phyloP scores from a whole-genome alignment of 2,888 invertebrate species.

The Meiosimyza platycephala region DNA sequence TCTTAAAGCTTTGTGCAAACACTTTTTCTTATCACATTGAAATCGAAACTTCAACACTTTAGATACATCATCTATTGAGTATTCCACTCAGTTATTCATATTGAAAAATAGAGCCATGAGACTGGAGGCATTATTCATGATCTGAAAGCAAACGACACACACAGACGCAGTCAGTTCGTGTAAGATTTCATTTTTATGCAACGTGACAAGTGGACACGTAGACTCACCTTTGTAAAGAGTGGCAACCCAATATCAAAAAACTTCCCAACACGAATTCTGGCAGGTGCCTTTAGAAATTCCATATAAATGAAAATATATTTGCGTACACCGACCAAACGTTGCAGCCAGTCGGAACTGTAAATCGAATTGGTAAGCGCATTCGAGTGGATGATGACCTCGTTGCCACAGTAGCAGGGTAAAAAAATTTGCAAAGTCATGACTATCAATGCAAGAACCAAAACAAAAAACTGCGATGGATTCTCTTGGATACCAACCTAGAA shows the following conservation, averaged over 20 bases:
- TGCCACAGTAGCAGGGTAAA: slow-evolving; percentile 61
- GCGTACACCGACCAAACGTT: slow-evolving; percentile 50
- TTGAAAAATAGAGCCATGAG: slow-evolving; percentile 60
- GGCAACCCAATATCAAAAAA: slow-evolving; percentile 59
- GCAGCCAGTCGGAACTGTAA: slow-evolving; percentile 59
- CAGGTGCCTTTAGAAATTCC: slow-evolving; percentile 57
- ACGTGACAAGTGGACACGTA: not conserved
- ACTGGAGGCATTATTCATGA: slow-evolving; percentile 62
- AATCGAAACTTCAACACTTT: too few relatives aligned
- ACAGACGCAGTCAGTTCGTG: not conserved
- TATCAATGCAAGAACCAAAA: slow-evolving; percentile 49
- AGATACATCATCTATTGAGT: too few relatives aligned
- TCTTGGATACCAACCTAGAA: slow-evolving; percentile 45
- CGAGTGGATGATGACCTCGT: slow-evolving; percentile 58
- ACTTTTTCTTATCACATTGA: too few relatives aligned
- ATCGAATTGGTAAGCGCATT: slow-evolving; percentile 49
- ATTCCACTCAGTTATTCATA: slow-evolving; percentile 39
- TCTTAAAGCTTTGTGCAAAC: too few relatives aligned
- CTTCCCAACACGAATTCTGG: slow-evolving; percentile 54
- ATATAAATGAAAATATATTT: slow-evolving; percentile 55
- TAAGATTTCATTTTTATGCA: not conserved
- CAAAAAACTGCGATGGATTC: slow-evolving; percentile 46
- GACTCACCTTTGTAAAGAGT: slow-evolving; percentile 56
- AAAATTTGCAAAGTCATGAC: slow-evolving; percentile 59
- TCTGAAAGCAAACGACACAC: slow-evolving; percentile 47